Conservation (phyloP, 1,140 invertebrate species). For the Oreohelix idahoensis region DNA sequence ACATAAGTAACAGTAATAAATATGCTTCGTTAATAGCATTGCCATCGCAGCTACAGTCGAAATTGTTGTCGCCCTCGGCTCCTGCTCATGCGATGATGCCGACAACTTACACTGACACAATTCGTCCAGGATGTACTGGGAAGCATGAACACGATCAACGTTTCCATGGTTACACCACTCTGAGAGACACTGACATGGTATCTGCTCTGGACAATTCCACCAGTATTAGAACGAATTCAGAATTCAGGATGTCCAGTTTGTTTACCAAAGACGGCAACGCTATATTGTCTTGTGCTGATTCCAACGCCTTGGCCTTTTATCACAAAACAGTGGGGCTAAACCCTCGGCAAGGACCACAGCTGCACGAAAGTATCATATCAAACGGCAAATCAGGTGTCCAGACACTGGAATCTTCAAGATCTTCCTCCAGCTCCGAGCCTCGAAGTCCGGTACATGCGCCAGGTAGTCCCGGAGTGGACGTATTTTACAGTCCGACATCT, state of each 20-base stretch:
- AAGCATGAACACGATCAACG: background rate
- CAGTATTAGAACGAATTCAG: background rate
- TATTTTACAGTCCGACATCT: conserved; percentile 27
- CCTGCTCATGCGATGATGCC: conserved; percentile 20
- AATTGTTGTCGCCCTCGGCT: background rate
- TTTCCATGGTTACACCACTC: background rate
- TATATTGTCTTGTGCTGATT: background rate
- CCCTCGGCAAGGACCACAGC: background rate
- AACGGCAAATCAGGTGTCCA: background rate
- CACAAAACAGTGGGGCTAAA: conserved; percentile 17
- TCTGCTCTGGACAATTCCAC: background rate
- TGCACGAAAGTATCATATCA: background rate
- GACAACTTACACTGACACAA: background rate
- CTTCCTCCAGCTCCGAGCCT: background rate
- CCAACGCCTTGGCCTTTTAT: conserved; percentile 23
- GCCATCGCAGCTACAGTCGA: background rate
- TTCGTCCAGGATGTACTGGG: background rate
- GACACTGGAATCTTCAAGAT: background rate
- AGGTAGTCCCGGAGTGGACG: background rate
- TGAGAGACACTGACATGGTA: background rate
- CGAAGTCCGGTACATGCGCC: conserved; percentile 1
- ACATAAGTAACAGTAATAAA: background rate
- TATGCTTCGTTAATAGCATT: background rate
- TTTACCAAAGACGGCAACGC: conserved; percentile 1
- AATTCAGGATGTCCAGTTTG: background rate